Base-by-base conservation (phyloP, 2,797 vertebrate genomes). In the Acomys russatus region DNA sequence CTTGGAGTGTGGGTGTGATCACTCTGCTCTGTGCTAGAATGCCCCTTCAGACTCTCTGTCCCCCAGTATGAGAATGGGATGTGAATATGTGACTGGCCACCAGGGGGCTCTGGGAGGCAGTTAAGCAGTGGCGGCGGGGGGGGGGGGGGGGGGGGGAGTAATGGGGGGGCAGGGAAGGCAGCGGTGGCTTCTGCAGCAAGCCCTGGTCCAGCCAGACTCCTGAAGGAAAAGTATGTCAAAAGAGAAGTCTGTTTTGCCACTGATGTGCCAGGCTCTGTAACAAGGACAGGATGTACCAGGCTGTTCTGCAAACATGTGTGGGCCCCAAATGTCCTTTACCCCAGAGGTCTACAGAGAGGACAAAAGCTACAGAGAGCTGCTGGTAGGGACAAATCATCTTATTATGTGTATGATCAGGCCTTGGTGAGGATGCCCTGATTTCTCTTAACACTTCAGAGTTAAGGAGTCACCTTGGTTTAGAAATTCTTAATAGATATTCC, bases 51-150 rank as follows among this genome's bases (percentile, higher is more conserved):
- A 94, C 49, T 77, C 63, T 64, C 38, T 73, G 25, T 49, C 91
- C 91, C 77, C 64, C 9, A 56, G 71, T 82, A 35, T 54, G 66
- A 68, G 73, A 64, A 80, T 4, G 0, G 7, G n/a, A 61, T 98
- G 98, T 95, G 97, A 98, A 96, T 96, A 97, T 97, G 96, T 4
- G 33, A 6, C 3, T 95, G 94, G 95, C 98, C 98, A 98, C 98
- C 98, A 99, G 98, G 98, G 98, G 98, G 98, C 98, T 98, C 98
- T 92, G 98, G 98, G 97, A 94, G 94, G 96, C 96, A 98, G 94
- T 86, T 98, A n/a, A 96, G 91, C 97, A 76, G 92, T 44, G 44
- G n/a, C n/a, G n/a, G n/a, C n/a, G 44, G 44, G 44, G 44, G 44
- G 44, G 44, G 44, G 44, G 44, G 44, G 44, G 44, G 44, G 44